phyloP scores from a whole-genome alignment of 1,140 invertebrate genomes.

The Neodiprion pinetum region DNA sequence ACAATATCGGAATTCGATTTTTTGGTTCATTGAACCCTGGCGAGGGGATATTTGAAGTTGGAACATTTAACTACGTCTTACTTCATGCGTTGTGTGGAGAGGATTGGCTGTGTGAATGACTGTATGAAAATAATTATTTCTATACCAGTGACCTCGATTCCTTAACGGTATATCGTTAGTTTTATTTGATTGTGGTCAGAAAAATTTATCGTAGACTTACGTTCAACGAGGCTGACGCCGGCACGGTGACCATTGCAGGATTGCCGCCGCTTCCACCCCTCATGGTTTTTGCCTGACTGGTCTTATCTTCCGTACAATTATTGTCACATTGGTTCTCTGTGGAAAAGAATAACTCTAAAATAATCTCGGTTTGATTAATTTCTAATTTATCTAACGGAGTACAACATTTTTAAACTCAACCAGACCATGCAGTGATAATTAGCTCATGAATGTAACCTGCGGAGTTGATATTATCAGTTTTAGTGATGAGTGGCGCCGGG shows the following conservation, averaged over 20 bases:
- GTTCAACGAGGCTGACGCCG: conserved; percentile 49
- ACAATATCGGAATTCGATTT: no score
- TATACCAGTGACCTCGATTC: no score
- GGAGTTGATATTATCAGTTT: neutral
- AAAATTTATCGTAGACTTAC: conserved; percentile 36
- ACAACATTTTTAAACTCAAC: neutral
- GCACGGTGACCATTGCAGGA: conserved; percentile 58
- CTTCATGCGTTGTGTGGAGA: no score
- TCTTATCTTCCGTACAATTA: neutral
- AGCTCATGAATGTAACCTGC: neutral
- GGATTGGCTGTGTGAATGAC: no score
- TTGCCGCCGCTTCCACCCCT: conserved; percentile 59
- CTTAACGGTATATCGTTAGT: no score
- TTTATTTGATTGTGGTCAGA: no score
- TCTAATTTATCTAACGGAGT: neutral
- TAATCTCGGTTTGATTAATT: neutral
- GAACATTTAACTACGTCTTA: no score
- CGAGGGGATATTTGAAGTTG: no score
- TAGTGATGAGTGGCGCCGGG: neutral
- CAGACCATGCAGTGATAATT: neutral
- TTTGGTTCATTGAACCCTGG: no score
- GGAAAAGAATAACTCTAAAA: neutral
- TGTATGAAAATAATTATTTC: no score
- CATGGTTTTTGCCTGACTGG: conserved; percentile 31
- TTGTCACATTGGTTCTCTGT: neutral